These are phyloP conservation scores for Plestiodon gilberti DNA, from an alignment of 2,113 vertebrate genomes.

Conservation along the genomic window DNA sequence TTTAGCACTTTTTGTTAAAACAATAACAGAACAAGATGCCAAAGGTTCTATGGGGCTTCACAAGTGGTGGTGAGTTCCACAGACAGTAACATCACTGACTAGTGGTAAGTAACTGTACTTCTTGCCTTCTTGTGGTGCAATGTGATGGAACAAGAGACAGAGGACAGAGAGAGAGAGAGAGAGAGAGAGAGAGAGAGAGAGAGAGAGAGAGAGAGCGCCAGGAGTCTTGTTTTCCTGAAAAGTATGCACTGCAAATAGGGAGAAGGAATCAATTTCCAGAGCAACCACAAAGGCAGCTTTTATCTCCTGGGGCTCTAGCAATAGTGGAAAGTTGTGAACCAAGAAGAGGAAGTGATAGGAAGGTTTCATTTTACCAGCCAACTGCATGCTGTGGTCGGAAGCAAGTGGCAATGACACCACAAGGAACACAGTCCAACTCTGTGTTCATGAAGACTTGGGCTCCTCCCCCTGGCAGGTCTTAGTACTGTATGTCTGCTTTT, in stretches of 20 bases:
- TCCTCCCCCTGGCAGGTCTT: neutral
- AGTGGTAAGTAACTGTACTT: neutral
- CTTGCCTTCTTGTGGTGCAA: neutral
- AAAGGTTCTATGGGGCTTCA: neutral
- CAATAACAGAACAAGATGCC: too few relatives aligned
- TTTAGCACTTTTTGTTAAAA: too few relatives aligned
- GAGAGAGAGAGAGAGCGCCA: neutral
- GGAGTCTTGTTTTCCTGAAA: neutral
- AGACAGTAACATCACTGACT: neutral
- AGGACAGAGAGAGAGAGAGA: too few relatives aligned
- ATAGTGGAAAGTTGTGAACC: neutral
- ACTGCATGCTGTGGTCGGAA: neutral
- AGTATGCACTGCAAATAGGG: too few relatives aligned
- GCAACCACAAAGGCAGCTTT: neutral
- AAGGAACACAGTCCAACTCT: neutral
- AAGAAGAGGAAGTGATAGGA: neutral
- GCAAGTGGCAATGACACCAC: neutral
- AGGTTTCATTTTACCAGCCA: neutral
- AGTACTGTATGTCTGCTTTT: neutral
- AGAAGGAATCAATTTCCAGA: neutral
- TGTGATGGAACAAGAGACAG: neutral
- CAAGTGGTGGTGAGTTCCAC: neutral
- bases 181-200: neutral
- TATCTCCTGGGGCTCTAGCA: too few relatives aligned
- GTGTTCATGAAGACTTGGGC: neutral